Conservation (phyloP, 2,113 vertebrate genomes). For the Engystomops pustulosus region DNA sequence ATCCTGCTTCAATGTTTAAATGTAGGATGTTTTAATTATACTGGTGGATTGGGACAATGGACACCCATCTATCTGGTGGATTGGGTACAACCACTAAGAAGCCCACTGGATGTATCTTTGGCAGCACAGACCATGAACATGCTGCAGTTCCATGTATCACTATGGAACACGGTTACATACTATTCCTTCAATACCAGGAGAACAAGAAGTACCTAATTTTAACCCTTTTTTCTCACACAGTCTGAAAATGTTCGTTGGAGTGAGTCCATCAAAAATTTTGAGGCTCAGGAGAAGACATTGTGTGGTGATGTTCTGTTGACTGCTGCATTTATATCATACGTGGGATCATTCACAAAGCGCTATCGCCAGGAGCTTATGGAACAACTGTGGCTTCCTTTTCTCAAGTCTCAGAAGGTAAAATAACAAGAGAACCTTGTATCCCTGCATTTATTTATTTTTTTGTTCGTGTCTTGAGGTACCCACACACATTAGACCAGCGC, state of each 20-base stretch:
- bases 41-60: no score
- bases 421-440: not conserved
- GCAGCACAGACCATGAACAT: no score
- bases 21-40: no score
- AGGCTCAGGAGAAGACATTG: slow-evolving; percentile 77
- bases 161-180: no score
- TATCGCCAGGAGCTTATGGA: slow-evolving; percentile 75
- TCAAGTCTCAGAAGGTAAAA: slow-evolving; percentile 74
- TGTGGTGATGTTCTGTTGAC: slow-evolving; percentile 77
- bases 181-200: not conserved
- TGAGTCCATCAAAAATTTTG: slow-evolving; percentile 71
- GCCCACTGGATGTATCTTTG: no score
- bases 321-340: slow-evolving; percentile 77
- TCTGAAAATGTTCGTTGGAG: slow-evolving; percentile 81
- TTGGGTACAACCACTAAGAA: no score
- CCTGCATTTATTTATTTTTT: no score
- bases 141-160: no score
- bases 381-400: slow-evolving; percentile 76
- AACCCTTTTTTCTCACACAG: slow-evolving; percentile 64
- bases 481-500: no score
- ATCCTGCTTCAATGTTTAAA: no score
- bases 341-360: slow-evolving; percentile 75
- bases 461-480: no score
- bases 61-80: no score
- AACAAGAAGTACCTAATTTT: not conserved